Evolutionary conservation across 2,113 vertebrate genomes (phyloP).

Genomic region (Dicrurus megarhynchus): DNA sequence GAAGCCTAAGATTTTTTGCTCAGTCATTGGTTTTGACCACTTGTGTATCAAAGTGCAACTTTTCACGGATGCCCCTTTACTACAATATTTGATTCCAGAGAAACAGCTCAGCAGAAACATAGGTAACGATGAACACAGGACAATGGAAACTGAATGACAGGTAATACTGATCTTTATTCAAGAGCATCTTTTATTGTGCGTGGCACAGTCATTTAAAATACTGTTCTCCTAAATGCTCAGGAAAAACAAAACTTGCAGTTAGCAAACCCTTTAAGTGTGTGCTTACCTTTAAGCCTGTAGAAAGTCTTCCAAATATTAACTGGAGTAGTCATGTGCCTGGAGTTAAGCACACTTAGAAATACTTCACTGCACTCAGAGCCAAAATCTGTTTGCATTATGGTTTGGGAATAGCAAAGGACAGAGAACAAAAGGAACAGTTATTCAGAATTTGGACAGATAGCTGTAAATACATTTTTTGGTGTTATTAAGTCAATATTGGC

Average conservation of each 20-base stretch:
- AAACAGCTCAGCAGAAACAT: background rate
- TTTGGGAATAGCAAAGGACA: background rate
- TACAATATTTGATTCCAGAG: background rate
- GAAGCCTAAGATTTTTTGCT: background rate
- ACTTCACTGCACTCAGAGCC: background rate
- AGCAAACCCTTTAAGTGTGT: background rate
- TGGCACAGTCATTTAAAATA: background rate
- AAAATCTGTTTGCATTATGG: constrained; percentile 20
- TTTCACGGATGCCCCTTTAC: background rate
- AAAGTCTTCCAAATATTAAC: constrained; percentile 3
- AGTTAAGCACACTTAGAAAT: constrained; percentile 31
- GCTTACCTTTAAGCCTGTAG: constrained; percentile 11
- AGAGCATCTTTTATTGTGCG: background rate
- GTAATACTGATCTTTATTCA: background rate
- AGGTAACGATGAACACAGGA: background rate
- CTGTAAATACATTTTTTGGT: constrained; percentile 20
- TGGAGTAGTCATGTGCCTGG: background rate
- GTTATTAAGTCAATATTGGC: constrained; percentile 3
- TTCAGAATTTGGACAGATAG: constrained; percentile 28
- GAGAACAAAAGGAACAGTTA: constrained; percentile 18
- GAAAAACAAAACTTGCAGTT: background rate
- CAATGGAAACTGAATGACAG: background rate
- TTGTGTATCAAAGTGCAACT: background rate
- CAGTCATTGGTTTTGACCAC: background rate
- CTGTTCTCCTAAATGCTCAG: background rate